Evolutionary conservation across 2,888 invertebrate genomes (phyloP).

Genomic region (Mythimna pallens): DNA sequence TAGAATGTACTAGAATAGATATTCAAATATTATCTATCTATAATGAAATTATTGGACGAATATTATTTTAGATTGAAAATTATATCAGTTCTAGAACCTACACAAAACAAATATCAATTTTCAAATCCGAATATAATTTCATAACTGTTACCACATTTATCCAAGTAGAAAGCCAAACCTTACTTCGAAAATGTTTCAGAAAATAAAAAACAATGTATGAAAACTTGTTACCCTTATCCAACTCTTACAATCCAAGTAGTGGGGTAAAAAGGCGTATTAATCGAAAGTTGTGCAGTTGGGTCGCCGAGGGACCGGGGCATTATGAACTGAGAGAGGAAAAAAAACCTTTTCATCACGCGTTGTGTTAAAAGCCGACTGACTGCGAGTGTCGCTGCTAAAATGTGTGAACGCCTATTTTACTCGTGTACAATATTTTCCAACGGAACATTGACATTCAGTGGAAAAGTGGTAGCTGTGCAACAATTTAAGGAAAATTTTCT

Average conservation of each 20-base stretch:
- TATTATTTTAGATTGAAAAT: constrained; percentile 9
- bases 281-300: constrained; percentile 53
- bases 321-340: constrained; percentile 45
- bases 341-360: constrained; percentile 54
- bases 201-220: constrained; percentile 6
- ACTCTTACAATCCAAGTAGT: constrained; percentile 18
- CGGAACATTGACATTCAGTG: constrained; percentile 45
- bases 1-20: neutral
- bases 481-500: constrained; percentile 32
- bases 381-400: constrained; percentile 50
- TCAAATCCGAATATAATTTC: neutral
- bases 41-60: neutral
- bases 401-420: constrained; percentile 54
- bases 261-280: constrained; percentile 42
- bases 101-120: neutral
- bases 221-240: constrained; percentile 12
- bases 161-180: neutral
- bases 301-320: constrained; percentile 20
- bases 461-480: constrained; percentile 13
- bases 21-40: neutral
- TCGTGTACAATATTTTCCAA: constrained; percentile 50
- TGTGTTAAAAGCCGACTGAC: constrained; percentile 50
- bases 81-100: neutral
- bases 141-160: neutral
- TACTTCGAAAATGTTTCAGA: neutral